phyloP scores from a whole-genome alignment of 2,113 vertebrate genomes.

The Melanerpes aurifrons region DNA sequence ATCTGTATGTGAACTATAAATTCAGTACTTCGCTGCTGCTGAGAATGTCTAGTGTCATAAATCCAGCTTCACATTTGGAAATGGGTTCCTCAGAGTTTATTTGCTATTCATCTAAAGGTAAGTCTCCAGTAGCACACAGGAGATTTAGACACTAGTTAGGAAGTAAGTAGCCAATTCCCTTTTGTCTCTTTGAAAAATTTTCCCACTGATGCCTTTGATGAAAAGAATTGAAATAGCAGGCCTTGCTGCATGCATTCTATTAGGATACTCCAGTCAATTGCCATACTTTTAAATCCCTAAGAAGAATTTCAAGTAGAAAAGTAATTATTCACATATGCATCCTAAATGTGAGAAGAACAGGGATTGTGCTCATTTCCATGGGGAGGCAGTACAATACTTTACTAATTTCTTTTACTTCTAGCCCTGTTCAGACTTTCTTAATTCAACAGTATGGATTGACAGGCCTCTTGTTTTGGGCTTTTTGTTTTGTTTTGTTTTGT shows the following conservation, averaged over 20 bases:
- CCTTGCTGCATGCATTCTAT: neutral
- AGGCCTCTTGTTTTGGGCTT: neutral
- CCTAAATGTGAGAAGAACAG: neutral
- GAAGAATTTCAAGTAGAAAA: neutral
- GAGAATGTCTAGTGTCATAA: slow-evolving; percentile 1
- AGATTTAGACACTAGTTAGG: neutral
- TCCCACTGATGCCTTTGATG: neutral
- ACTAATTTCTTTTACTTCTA: neutral
- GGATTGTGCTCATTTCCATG: neutral
- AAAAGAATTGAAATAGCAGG: neutral
- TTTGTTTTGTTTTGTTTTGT: too few species aligned
- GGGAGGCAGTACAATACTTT: neutral
- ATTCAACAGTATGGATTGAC: slow-evolving; percentile 45
- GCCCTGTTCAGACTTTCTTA: neutral
- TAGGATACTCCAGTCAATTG: neutral
- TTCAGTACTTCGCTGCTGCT: neutral
- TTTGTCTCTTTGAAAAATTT: neutral
- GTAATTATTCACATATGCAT: neutral
- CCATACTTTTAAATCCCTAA: neutral
- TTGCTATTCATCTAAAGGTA: neutral
- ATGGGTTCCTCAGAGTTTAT: neutral
- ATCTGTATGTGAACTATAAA: neutral
- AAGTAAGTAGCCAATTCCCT: neutral
- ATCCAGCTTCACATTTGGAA: slow-evolving; percentile 28
- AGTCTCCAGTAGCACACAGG: neutral